Evolutionary conservation across 2,888 invertebrate genomes (phyloP).

Genomic region (Nomada ruficornis): DNA sequence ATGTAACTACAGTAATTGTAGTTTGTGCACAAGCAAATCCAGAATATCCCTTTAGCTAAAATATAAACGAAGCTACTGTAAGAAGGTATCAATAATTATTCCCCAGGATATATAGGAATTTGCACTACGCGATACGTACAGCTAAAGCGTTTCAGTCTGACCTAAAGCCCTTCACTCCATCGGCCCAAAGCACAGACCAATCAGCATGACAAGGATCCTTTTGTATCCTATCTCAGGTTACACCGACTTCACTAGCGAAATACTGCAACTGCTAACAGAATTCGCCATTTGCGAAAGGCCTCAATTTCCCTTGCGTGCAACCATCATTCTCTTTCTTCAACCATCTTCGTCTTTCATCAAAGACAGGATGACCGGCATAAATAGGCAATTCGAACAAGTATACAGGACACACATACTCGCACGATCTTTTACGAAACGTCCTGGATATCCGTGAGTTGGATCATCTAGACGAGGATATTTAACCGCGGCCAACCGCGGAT

Average conservation of each 20-base stretch:
- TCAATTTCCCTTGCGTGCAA: not conserved
- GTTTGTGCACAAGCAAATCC: too few species aligned
- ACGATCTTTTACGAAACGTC: constrained; percentile 4
- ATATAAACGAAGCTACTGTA: too few species aligned
- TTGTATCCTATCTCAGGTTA: not conserved
- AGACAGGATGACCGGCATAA: not conserved
- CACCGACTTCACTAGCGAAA: not conserved
- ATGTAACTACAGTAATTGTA: too few species aligned
- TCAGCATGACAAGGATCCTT: not conserved
- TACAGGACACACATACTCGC: not conserved
- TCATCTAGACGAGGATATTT: constrained; percentile 58
- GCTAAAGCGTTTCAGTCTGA: not conserved
- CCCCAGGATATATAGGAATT: too few species aligned
- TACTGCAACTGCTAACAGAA: not conserved
- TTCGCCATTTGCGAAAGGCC: not conserved
- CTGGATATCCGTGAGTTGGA: constrained; percentile 28
- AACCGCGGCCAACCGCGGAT: constrained; percentile 70
- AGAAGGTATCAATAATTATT: too few species aligned
- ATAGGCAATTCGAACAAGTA: constrained; percentile 22
- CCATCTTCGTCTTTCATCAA: not conserved
- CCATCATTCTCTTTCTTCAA: too few species aligned
- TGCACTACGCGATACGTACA: too few species aligned
- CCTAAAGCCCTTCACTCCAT: not conserved
- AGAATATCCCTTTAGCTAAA: too few species aligned
- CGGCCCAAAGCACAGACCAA: not conserved